Conservation (phyloP, 2,113 vertebrate genomes). For the Archocentrus centrarchus region DNA sequence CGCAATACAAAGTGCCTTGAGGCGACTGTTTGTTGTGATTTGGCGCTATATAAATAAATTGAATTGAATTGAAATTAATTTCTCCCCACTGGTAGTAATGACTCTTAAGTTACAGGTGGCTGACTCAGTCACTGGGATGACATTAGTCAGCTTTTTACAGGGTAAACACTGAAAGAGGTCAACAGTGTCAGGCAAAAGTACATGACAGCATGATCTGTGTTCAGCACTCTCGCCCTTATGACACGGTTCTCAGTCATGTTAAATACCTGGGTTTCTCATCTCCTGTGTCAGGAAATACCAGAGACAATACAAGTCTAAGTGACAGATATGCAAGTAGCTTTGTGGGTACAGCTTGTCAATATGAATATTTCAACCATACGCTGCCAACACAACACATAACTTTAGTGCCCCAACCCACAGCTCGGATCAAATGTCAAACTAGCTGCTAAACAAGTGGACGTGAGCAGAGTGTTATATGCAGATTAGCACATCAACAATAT, state of each 20-base stretch:
- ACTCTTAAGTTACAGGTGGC: background rate
- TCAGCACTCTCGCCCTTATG: background rate
- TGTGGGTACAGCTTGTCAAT: background rate
- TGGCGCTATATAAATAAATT: no score
- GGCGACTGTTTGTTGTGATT: no score
- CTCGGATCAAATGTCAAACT: conserved; percentile 52
- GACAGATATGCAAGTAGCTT: conserved; percentile 19
- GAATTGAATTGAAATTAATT: no score
- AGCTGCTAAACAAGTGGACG: conserved; percentile 22
- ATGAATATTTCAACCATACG: conserved; percentile 61
- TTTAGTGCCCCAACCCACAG: conserved; percentile 34
- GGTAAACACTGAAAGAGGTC: background rate
- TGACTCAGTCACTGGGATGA: background rate
- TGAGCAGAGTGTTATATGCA: background rate
- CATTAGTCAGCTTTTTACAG: background rate
- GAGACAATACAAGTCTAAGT: background rate
- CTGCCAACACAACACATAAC: conserved; percentile 28
- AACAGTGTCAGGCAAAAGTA: background rate
- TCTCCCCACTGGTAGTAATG: background rate
- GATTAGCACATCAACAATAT: background rate
- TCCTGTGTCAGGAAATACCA: background rate
- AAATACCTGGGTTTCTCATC: conserved; percentile 6
- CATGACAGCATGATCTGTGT: background rate
- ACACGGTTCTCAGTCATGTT: background rate
- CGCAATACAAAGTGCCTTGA: no score